These are phyloP conservation scores for Carabus problematicus DNA, from an alignment of 2,888 invertebrate genomes.

Conservation along the genomic window DNA sequence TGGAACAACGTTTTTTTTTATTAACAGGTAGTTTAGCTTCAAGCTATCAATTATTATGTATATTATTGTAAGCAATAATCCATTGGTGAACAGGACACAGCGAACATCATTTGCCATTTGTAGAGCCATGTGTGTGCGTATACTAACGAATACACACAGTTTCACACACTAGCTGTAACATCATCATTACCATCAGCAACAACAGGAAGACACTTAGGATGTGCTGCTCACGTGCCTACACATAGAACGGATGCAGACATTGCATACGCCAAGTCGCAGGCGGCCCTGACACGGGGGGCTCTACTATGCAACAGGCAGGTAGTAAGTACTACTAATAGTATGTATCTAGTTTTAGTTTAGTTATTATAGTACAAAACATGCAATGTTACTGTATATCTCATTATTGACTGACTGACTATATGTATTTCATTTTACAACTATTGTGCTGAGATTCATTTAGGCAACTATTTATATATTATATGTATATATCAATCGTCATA, in stretches of 20 bases:
- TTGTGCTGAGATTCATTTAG: slow-evolving; percentile 42
- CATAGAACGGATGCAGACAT: slow-evolving; percentile 8
- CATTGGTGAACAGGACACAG: slow-evolving; percentile 1
- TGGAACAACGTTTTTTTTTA: too few species aligned
- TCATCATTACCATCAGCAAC: slow-evolving; percentile 46
- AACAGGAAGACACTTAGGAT: slow-evolving; percentile 58
- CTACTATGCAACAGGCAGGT: slow-evolving; percentile 28
- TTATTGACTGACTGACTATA: slow-evolving; percentile 24
- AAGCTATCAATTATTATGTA: background rate
- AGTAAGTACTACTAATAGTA: slow-evolving; percentile 24
- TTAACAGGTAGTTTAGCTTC: too few species aligned
- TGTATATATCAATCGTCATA: slow-evolving; percentile 8
- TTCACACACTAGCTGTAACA: slow-evolving; percentile 38
- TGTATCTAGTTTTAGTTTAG: slow-evolving; percentile 45
- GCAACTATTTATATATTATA: slow-evolving; percentile 26
- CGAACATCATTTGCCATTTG: background rate
- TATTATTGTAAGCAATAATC: background rate
- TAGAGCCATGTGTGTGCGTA: background rate
- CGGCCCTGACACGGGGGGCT: slow-evolving; percentile 26
- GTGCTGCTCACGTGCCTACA: slow-evolving; percentile 44
- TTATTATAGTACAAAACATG: slow-evolving; percentile 47
- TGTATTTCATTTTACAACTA: slow-evolving; percentile 12
- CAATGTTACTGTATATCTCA: slow-evolving; percentile 41
- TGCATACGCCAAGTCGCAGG: slow-evolving; percentile 22
- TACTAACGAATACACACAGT: slow-evolving; percentile 34